phyloP scores from a whole-genome alignment of 2,888 invertebrate species.

The Lasioglossum pauxillum region DNA sequence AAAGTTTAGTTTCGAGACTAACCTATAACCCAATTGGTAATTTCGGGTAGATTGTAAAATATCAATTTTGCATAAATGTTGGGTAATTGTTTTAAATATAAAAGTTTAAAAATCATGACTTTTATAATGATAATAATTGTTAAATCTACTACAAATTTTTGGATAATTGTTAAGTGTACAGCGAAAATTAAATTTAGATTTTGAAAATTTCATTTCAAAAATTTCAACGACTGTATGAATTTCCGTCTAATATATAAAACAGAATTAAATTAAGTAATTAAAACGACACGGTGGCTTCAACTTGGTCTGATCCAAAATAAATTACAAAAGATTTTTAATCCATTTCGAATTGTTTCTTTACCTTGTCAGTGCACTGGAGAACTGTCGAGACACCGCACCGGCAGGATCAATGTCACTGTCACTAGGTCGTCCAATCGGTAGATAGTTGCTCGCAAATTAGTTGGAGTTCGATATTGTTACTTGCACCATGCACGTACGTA shows the following conservation, averaged over 20 bases:
- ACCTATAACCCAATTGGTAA: neutral
- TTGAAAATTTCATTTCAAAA: neutral
- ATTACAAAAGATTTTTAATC: neutral
- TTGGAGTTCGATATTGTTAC: neutral
- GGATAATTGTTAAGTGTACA: neutral
- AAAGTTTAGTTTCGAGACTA: neutral
- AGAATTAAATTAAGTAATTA: neutral
- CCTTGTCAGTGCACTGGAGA: constrained; percentile 1
- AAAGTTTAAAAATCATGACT: neutral
- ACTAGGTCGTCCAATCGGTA: neutral
- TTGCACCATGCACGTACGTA: neutral
- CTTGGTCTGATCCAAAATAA: neutral
- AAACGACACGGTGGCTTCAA: neutral
- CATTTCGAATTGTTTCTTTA: neutral
- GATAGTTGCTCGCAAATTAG: neutral
- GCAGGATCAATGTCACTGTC: neutral
- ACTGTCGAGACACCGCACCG: neutral
- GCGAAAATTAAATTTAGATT: neutral
- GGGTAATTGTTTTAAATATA: neutral
- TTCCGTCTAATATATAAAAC: neutral
- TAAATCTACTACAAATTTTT: too few species aligned
- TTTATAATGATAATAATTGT: neutral
- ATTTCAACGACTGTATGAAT: neutral
- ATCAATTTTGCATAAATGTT: neutral
- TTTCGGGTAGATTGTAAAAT: neutral